Percentiles rank a stretch among this genome's conserved stretches.
phyloP scores from a whole-genome alignment of 2,888 invertebrate genomes.

The Noctua janthe region DNA sequence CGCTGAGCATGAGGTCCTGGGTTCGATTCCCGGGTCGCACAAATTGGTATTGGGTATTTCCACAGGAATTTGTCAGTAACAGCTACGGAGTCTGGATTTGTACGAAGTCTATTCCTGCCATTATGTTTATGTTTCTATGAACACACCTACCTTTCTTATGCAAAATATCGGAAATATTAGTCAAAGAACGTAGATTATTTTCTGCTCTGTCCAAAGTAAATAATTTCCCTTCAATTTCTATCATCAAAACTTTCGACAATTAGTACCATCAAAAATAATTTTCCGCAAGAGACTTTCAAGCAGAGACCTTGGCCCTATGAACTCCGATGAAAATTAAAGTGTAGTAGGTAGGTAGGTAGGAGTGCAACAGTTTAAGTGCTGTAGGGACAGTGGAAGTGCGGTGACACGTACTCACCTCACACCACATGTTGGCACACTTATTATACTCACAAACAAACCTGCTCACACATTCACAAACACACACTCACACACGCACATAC shows the following conservation, averaged over 20 bases:
- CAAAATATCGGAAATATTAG: not conserved
- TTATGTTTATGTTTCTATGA: too few relatives aligned
- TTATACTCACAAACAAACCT: too few relatives aligned
- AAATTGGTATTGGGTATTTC: not conserved
- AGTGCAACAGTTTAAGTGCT: too few relatives aligned
- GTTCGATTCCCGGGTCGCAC: not conserved
- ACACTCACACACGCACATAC: too few relatives aligned
- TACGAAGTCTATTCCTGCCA: too few relatives aligned
- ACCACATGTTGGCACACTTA: too few relatives aligned
- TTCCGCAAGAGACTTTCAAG: constrained; percentile 9
- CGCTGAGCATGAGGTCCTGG: not conserved
- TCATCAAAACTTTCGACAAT: constrained; percentile 5
- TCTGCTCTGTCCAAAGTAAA: not conserved
- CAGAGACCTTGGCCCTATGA: not conserved
- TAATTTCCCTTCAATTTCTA: constrained; percentile 1
- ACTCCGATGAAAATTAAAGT: too few relatives aligned
- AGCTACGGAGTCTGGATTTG: not conserved
- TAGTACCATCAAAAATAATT: constrained; percentile 3
- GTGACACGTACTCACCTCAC: too few relatives aligned
- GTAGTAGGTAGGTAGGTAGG: not conserved
- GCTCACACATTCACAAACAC: too few relatives aligned
- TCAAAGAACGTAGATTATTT: not conserved
- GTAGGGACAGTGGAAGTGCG: too few relatives aligned
- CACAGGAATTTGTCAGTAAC: not conserved
- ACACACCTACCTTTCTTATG: not conserved